Evolutionary conservation across 2,797 vertebrate species (phyloP).

Genomic region (Schizopygopsis malacanthus): DNA sequence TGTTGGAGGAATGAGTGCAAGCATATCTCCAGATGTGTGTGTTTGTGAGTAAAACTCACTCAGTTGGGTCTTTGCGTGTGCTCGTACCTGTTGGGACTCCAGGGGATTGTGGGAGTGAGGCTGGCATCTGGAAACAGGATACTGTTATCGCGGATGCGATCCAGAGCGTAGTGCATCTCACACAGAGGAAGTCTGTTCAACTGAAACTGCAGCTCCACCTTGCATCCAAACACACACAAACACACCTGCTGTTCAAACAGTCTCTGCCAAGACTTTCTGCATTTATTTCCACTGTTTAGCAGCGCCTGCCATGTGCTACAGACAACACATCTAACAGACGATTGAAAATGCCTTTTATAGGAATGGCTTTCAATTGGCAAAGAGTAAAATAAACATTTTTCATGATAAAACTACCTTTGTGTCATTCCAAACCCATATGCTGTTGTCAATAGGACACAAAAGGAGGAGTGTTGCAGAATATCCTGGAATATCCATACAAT

Average conservation of each 20-base stretch:
- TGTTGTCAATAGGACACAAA: not conserved
- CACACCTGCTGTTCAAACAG: slow-evolving; percentile 7
- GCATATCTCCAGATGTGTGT: not conserved
- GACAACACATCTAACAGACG: not conserved
- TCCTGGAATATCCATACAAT: not conserved
- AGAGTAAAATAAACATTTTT: not conserved
- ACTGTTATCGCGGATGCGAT: slow-evolving; percentile 93
- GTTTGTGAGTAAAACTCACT: not conserved
- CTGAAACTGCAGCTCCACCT: slow-evolving; percentile 99
- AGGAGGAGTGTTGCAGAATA: not conserved
- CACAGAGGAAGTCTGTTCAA: slow-evolving; percentile 96
- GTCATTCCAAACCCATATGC: not conserved
- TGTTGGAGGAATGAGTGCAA: not conserved
- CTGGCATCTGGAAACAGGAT: slow-evolving; percentile 94
- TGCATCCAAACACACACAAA: slow-evolving; percentile 36
- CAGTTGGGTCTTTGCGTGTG: not conserved
- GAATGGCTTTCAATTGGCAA: not conserved
- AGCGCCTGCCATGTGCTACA: slow-evolving; percentile 3
- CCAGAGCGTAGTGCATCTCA: slow-evolving; percentile 99
- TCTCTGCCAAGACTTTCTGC: not conserved
- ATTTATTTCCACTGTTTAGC: not conserved
- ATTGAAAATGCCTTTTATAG: not conserved
- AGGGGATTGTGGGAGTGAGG: slow-evolving; percentile 93
- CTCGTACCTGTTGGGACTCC: slow-evolving; percentile 98
- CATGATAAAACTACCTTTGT: not conserved